Base-by-base conservation (phyloP, 2,113 vertebrate genomes). In the Oxyruncus cristatus region DNA sequence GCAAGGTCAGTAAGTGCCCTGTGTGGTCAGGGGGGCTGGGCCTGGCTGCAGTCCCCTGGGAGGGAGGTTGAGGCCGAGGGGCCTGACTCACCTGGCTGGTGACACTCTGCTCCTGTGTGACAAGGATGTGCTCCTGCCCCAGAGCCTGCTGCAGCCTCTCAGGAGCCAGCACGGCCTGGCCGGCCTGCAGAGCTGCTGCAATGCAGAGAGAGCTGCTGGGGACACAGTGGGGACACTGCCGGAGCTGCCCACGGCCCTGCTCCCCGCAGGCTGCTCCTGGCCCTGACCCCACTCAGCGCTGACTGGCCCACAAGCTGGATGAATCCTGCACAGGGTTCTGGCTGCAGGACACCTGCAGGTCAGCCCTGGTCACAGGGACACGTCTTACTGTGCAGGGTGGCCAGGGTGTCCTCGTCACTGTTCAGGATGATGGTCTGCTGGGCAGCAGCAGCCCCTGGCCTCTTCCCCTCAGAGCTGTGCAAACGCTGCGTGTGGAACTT, bases 401-500 rank as follows among this genome's bases (percentile, higher is more conserved):
- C 98, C 88, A 99, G 97, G 0, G 99, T 98, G 89, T 99, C 99
- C 26, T 99, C 99, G 0, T 99, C 98, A 3, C 98, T 98, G 89
- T 99, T 99, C 37, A 99, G 97, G 49, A 99, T 98, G 96, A 99
- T 98, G 80, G 99, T 98, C 96, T 99, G 99, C 68, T 88, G 79
- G 30, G 97, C 39, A 28, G 97, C 58, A 67, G 84, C 78, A 3
- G 55, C 65, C 9, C 89, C 93, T 1, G 89, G 23, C 92, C 98
- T 98, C 80, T 98, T 98, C 53, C 97, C 95, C 27, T 99, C 98
- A 1, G 98, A 98, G 94, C 97, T 99, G 95, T 99, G 99, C 82
- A 99, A 98, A 73, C 99, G 98, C 95, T 99, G 99, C 97, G 98
- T 99, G 97, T 99, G 99, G 97, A 99, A 99, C 97, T 99, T 99